Percentiles rank a stretch among this genome's conserved stretches.
These are phyloP conservation scores for Eubasilissa regina DNA, from an alignment of 1,140 invertebrate genomes.

Conservation along the genomic window DNA sequence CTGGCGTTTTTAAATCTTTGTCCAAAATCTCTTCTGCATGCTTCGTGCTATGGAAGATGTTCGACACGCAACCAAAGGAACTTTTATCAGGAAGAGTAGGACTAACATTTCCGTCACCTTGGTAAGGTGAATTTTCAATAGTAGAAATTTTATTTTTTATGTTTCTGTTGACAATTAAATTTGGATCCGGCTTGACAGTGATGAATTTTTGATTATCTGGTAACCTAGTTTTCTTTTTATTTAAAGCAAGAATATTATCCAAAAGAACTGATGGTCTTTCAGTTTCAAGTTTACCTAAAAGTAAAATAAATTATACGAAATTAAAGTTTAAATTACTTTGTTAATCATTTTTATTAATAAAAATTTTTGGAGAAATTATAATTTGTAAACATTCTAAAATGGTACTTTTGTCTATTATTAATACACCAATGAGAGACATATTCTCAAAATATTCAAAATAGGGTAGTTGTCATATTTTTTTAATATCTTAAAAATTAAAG, in stretches of 20 bases:
- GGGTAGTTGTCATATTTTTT: too few species aligned
- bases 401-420: too few species aligned
- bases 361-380: too few species aligned
- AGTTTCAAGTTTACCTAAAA: slow-evolving; percentile 53
- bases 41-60: slow-evolving; percentile 58
- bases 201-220: slow-evolving; percentile 4
- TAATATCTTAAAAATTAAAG: too few species aligned
- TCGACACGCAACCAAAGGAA: slow-evolving; percentile 44
- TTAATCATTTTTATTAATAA: too few species aligned
- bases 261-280: slow-evolving; percentile 53
- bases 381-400: too few species aligned
- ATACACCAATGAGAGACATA: too few species aligned
- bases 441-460: too few species aligned
- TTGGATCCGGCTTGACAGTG: not conserved
- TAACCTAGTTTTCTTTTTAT: slow-evolving; percentile 45
- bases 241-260: slow-evolving; percentile 52
- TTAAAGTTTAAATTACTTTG: too few species aligned
- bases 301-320: too few species aligned
- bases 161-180: not conserved
- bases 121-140: not conserved
- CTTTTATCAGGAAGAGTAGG: slow-evolving; percentile 34
- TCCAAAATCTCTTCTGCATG: slow-evolving; percentile 41
- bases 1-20: slow-evolving; percentile 29
- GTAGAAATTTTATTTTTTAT: not conserved
- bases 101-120: slow-evolving; percentile 10